Conservation (phyloP, 30 jellyfish, hydroid and myxozoan genomes). For the Hydractinia echinata region DNA sequence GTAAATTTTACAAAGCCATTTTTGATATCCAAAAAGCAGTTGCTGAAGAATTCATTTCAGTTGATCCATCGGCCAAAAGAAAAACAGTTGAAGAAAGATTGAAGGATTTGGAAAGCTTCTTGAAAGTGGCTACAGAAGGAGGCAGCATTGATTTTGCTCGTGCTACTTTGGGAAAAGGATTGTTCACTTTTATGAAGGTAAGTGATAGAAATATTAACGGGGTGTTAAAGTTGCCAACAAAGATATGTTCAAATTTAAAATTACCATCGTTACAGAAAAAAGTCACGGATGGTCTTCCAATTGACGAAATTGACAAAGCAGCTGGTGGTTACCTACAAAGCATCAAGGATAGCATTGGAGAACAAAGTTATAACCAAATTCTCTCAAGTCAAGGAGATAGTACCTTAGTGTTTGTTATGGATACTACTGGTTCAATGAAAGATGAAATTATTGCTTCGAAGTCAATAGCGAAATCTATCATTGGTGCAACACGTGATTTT, state of each 20-base stretch:
- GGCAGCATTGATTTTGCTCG: slow-evolving; percentile 87
- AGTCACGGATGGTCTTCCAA: not conserved
- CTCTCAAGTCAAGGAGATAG: slow-evolving; percentile 71
- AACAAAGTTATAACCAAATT: slow-evolving; percentile 38
- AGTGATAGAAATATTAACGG: not conserved
- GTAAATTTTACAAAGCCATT: not conserved
- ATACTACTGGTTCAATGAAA: slow-evolving; percentile 81
- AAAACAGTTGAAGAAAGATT: slow-evolving; percentile 56
- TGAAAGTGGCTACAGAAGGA: slow-evolving; percentile 71
- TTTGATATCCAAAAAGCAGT: slow-evolving; percentile 5
- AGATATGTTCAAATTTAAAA: not conserved
- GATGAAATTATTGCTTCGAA: slow-evolving; percentile 80
- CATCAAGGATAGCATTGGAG: slow-evolving; percentile 36
- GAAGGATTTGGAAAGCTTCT: slow-evolving; percentile 41
- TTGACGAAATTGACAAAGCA: not conserved
- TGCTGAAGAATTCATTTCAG: slow-evolving; percentile 15
- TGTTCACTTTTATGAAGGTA: slow-evolving; percentile 65
- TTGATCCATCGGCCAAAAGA: slow-evolving; percentile 34
- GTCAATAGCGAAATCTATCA: slow-evolving; percentile 67
- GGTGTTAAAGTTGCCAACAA: not conserved
- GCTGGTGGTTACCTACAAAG: not conserved
- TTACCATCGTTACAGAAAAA: not conserved
- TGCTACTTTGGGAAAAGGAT: slow-evolving; percentile 55
- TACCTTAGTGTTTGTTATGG: slow-evolving; percentile 74
- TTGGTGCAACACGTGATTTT: slow-evolving; percentile 53